Evolutionary conservation across 2,113 vertebrate species (phyloP).

Genomic region (Haplochromis burtoni): DNA sequence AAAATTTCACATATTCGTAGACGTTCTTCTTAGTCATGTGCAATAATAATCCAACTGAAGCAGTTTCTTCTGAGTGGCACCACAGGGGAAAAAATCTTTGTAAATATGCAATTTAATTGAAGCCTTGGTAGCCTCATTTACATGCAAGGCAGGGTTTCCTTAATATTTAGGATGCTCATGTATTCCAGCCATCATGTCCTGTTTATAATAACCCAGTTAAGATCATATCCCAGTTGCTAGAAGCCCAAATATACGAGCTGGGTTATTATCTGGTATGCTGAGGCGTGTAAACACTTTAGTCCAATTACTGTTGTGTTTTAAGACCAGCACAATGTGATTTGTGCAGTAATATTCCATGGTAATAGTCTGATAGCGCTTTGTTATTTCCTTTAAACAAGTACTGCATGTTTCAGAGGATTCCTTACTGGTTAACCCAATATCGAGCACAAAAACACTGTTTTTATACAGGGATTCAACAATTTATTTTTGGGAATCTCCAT

Average conservation of each 20-base stretch:
- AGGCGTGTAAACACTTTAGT: constrained; percentile 7
- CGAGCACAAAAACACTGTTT: not conserved
- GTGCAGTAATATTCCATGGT: not conserved
- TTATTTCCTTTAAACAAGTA: not conserved
- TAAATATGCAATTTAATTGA: constrained; percentile 19
- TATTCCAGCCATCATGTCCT: constrained; percentile 1
- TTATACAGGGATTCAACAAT: not conserved
- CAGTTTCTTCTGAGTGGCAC: not conserved
- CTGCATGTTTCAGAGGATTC: not conserved
- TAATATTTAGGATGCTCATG: constrained; percentile 2
- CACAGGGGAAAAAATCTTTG: not conserved
- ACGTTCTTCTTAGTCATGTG: not conserved
- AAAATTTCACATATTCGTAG: not conserved
- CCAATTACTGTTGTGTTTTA: constrained; percentile 23
- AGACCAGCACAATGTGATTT: not conserved
- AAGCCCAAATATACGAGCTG: not conserved
- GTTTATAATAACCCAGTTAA: constrained; percentile 19
- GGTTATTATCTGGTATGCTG: constrained; percentile 18
- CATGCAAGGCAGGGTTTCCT: not conserved
- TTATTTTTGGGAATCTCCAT: not conserved
- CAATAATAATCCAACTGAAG: not conserved
- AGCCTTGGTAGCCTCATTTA: not conserved
- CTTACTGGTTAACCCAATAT: not conserved
- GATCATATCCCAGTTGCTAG: not conserved
- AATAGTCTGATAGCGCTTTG: not conserved